A percentile compares a stretch with the other conserved stretches of the same genome.
Conservation (phyloP, 1,140 invertebrate genomes). For the Coelopa frigida region DNA sequence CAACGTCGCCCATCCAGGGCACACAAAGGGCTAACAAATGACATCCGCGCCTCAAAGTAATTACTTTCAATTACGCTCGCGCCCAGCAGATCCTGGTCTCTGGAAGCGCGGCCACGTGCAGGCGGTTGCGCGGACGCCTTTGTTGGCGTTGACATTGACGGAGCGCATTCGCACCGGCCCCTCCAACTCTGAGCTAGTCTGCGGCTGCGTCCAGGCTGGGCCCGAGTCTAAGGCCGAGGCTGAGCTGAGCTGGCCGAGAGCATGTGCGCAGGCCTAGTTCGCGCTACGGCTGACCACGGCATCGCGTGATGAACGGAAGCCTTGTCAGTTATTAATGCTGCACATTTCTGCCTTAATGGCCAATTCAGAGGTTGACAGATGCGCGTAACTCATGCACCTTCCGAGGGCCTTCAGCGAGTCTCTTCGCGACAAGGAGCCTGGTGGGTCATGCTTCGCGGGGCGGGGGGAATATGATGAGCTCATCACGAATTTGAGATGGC, state of each 20-base stretch:
- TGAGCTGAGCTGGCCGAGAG: no score
- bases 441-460: not conserved
- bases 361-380: slow-evolving; percentile 45
- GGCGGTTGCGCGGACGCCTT: slow-evolving; percentile 21
- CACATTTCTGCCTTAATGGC: slow-evolving; percentile 44
- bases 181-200: not conserved
- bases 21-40: slow-evolving; percentile 42
- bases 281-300: no score
- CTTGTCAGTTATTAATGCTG: slow-evolving; percentile 44
- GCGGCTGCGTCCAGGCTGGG: no score
- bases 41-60: slow-evolving; percentile 38
- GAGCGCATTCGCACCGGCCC: slow-evolving; percentile 21
- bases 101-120: no score
- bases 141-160: slow-evolving; percentile 41
- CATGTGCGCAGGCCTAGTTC: no score
- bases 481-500: slow-evolving; percentile 13
- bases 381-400: slow-evolving; percentile 41
- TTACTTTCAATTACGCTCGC: slow-evolving; percentile 43
- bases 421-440: not conserved
- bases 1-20: slow-evolving; percentile 1
- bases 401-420: not conserved
- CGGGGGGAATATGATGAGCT: slow-evolving; percentile 11
- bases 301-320: no score
- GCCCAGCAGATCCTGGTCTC: slow-evolving; percentile 9
- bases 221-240: no score